Conservation (phyloP, 2,113 vertebrate species). For the Oceanites oceanicus region DNA sequence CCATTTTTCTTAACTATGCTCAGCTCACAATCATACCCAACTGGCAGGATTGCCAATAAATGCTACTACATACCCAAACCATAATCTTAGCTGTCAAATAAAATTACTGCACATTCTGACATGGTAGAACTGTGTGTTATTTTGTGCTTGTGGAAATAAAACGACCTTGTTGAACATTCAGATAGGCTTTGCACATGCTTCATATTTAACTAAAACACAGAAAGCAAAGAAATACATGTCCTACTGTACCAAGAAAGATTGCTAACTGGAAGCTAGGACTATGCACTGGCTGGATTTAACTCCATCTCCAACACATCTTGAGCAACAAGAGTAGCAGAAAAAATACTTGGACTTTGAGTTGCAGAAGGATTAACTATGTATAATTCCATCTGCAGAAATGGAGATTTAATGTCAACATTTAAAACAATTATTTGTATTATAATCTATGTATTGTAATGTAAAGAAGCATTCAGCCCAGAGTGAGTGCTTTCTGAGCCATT, state of each 20-base stretch:
- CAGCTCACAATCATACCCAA: slow-evolving; percentile 23
- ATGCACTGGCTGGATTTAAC: background rate
- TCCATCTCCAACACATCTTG: background rate
- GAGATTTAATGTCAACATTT: background rate
- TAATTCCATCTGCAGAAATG: background rate
- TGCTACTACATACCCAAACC: slow-evolving; percentile 16
- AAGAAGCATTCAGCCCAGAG: background rate
- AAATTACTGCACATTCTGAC: slow-evolving; percentile 52
- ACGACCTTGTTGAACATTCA: slow-evolving; percentile 31
- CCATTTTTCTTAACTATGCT: slow-evolving; percentile 20
- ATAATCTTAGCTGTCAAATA: slow-evolving; percentile 55
- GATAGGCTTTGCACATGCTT: background rate
- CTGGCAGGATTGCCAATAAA: slow-evolving; percentile 56
- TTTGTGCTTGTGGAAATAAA: slow-evolving; percentile 44
- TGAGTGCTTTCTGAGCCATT: background rate
- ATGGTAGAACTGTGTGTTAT: slow-evolving; percentile 5
- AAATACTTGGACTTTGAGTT: background rate
- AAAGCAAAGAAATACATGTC: background rate
- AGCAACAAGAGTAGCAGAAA: background rate
- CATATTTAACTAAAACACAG: background rate
- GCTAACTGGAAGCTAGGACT: background rate
- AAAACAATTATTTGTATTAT: background rate
- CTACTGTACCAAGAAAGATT: background rate
- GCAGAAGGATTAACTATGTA: background rate
- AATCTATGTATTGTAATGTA: background rate